These are phyloP conservation scores for Chunga burmeisteri DNA, from an alignment of 2,113 vertebrate genomes.

Conservation along the genomic window DNA sequence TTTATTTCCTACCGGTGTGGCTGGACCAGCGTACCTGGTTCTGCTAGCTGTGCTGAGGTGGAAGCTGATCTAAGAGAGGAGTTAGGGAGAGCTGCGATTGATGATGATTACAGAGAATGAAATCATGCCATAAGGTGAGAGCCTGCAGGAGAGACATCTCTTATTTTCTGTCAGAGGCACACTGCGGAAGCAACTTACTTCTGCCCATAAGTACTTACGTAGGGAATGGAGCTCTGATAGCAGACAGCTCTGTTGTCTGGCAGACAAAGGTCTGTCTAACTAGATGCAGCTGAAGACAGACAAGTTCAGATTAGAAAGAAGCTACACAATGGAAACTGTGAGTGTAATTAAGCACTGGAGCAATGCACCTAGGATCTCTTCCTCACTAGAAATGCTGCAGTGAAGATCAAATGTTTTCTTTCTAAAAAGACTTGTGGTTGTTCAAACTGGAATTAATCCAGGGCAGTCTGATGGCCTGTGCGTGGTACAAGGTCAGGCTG, in stretches of 20 bases:
- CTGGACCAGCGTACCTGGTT: neutral
- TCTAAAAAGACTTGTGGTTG: neutral
- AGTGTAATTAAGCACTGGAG: slow-evolving; percentile 12
- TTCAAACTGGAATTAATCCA: neutral
- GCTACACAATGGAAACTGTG: neutral
- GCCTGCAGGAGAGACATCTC: neutral
- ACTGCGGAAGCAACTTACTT: neutral
- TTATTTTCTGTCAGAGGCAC: neutral
- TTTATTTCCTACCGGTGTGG: neutral
- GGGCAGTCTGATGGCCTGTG: neutral
- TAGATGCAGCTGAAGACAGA: neutral
- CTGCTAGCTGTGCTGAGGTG: neutral
- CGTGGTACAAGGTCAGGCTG: neutral
- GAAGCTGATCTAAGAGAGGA: neutral
- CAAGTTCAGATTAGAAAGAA: slow-evolving; percentile 1
- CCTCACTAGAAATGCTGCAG: neutral
- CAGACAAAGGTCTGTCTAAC: neutral
- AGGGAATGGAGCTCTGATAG: neutral
- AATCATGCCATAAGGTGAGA: neutral
- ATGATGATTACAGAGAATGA: neutral
- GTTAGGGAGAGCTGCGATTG: neutral
- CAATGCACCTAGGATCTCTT: neutral
- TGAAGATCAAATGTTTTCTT: neutral
- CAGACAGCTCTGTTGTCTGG: neutral
- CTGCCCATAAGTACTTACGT: rapidly evolving